Conservation (phyloP, 2,888 invertebrate species). For the Scotopteryx bipunctaria region DNA sequence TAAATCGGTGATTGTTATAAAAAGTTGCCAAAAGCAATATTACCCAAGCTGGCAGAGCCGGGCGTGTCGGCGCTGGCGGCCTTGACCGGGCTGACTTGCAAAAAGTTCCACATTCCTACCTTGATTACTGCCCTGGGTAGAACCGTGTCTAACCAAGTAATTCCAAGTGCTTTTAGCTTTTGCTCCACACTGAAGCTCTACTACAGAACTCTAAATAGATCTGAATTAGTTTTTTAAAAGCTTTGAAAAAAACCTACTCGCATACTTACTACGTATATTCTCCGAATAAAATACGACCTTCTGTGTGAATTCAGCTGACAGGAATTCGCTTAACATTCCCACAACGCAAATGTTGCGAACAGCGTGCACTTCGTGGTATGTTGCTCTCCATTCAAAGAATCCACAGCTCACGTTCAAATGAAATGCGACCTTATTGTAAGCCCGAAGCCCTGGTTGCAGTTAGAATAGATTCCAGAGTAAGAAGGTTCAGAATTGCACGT, state of each 20-base stretch:
- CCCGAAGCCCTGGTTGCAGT: not conserved
- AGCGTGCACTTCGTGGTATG: conserved; percentile 2
- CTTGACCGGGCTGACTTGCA: conserved; percentile 39
- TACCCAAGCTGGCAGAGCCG: not conserved
- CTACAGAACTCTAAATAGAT: no score
- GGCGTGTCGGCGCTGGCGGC: conserved; percentile 12
- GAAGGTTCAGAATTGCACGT: conserved; percentile 22
- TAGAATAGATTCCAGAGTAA: not conserved
- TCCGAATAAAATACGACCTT: not conserved
- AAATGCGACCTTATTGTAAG: conserved; percentile 24
- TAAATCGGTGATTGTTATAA: no score
- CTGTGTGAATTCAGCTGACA: not conserved
- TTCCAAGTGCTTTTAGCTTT: not conserved
- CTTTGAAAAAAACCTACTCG: no score
- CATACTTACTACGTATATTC: no score
- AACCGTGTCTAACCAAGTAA: conserved; percentile 16
- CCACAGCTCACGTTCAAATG: conserved; percentile 6
- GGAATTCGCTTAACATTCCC: conserved; percentile 5
- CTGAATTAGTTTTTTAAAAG: no score
- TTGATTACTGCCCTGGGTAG: conserved; percentile 7
- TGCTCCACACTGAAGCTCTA: no score
- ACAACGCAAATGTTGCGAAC: conserved; percentile 8
- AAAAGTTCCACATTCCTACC: conserved; percentile 18
- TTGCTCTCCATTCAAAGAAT: not conserved
- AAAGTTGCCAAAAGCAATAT: not conserved